A percentile compares a stretch with the other conserved stretches of the same genome.
Evolutionary conservation across 2,888 invertebrate species (phyloP).

Genomic region (Zygogramma bicolorata): DNA sequence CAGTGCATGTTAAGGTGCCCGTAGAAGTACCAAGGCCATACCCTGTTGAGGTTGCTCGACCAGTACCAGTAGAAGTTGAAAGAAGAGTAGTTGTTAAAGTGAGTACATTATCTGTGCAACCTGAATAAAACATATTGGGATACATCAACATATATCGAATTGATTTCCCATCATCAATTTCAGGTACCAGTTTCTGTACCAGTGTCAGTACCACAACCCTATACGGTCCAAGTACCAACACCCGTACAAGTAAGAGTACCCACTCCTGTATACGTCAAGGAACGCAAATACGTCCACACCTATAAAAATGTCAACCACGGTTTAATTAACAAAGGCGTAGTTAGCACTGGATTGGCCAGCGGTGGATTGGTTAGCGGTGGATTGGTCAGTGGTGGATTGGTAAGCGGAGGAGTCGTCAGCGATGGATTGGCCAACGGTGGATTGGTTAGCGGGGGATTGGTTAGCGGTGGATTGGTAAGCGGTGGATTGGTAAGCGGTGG

Average conservation of each 20-base stretch:
- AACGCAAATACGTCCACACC: slow-evolving; percentile 25
- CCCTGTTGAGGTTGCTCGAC: slow-evolving; percentile 51
- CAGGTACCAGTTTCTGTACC: slow-evolving; percentile 50
- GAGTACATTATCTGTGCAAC: too few species aligned
- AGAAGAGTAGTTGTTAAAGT: slow-evolving; percentile 53
- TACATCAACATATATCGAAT: too few species aligned
- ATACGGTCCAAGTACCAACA: slow-evolving; percentile 52
- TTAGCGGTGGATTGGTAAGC: too few species aligned
- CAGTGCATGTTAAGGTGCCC: slow-evolving; percentile 45
- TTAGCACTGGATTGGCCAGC: neutral
- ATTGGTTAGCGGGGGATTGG: neutral
- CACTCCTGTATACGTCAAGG: slow-evolving; percentile 44
- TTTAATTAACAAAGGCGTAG: neutral
- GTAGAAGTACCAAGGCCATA: slow-evolving; percentile 57
- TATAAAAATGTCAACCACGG: slow-evolving; percentile 2
- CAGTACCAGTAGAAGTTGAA: slow-evolving; percentile 51
- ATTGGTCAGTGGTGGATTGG: neutral
- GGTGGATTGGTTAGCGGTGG: neutral
- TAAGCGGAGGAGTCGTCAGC: neutral
- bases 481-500: neutral
- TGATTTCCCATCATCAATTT: too few species aligned
- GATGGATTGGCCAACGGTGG: neutral
- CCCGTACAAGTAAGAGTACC: slow-evolving; percentile 53
- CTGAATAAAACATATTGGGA: too few species aligned
- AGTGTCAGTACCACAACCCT: slow-evolving; percentile 52